Percentiles rank a stretch among this genome's conserved stretches.
These are phyloP conservation scores for Planococcus citri DNA, from an alignment of 1,140 invertebrate species.

Conservation along the genomic window DNA sequence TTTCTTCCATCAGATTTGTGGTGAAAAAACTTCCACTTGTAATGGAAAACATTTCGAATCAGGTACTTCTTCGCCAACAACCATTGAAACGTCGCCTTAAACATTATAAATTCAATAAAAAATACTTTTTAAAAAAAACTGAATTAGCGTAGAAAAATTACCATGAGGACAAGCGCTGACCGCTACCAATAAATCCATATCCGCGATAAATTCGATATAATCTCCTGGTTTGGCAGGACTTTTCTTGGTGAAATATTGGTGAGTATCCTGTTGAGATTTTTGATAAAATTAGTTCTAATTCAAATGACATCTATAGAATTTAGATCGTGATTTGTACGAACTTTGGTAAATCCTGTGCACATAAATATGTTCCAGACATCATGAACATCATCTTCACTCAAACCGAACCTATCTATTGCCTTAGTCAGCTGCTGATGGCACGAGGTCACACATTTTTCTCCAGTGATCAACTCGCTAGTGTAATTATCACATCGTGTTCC, in stretches of 20 bases:
- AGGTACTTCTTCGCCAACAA: slow-evolving; percentile 35
- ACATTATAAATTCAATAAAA: background rate
- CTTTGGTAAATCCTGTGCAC: slow-evolving; percentile 36
- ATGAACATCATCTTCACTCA: slow-evolving; percentile 37
- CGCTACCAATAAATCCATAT: slow-evolving; percentile 39
- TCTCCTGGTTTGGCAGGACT: slow-evolving; percentile 38
- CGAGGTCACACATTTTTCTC: slow-evolving; percentile 33
- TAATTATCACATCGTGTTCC: slow-evolving; percentile 38
- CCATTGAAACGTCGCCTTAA: slow-evolving; percentile 36
- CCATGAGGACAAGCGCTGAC: slow-evolving; percentile 37
- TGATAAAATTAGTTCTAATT: no score
- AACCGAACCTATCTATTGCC: slow-evolving; percentile 32
- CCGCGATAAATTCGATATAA: slow-evolving; percentile 40
- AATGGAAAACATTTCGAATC: slow-evolving; percentile 36
- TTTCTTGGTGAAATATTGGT: slow-evolving; percentile 39
- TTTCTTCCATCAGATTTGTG: background rate
- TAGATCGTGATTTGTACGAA: background rate
- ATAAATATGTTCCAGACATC: slow-evolving; percentile 42
- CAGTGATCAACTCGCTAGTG: slow-evolving; percentile 37
- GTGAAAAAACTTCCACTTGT: slow-evolving; percentile 35
- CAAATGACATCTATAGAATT: no score
- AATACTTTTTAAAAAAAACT: background rate
- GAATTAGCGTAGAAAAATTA: slow-evolving; percentile 21
- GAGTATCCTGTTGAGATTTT: slow-evolving; percentile 31
- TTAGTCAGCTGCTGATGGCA: slow-evolving; percentile 38